Base-by-base conservation (phyloP, 2,113 vertebrate genomes). In the Cinclus mexicanus region DNA sequence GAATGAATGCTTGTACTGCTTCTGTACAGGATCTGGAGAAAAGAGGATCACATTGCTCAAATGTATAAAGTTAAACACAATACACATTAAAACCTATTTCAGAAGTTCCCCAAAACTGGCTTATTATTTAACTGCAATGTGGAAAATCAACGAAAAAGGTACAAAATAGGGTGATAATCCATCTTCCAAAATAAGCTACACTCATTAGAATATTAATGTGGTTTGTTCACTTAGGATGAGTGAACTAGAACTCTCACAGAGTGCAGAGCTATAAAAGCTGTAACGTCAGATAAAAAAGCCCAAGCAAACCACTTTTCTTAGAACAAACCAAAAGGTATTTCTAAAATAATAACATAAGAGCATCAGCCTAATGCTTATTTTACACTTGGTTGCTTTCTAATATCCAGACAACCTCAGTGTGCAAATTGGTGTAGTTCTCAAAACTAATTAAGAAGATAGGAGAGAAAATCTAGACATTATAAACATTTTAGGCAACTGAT, bases 381-480 rank as follows among this genome's bases (percentile, higher is more conserved):
- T 94, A 95, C 90, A 96, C 80, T 90, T 83, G 90, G 93, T 88
- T 83, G 87, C 95, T 78, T 94, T 83, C 88, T 80, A 94, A 95
- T 94, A 95, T 64, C 83, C 90, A 90, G 75, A 80, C 79, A 95
- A 74, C 49, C 60, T 93, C 85, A 46, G 42, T 68, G 88, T 74
- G 86, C 29, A 94, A 97, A 95, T 64, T 93, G 71, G 56, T 5
- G 6, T 12, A 50, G 59, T 88, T 88, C 5, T 0, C 74, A 95
- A 86, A 97, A 86, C 92, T 90, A 94, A 94, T 97, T 96, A 96
- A 95, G 63, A 86, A 59, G 79, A 77, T 57, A 21, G 55, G 64
- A 83, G 9, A 88, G 82, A 94, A 67, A 90, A 97, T 88, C 79
- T 59, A 95, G 90, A 88, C 56, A 83, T 80, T 83, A 70, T 71